Conservation (phyloP, 2,113 vertebrate species). For the Alouatta palliata region DNA sequence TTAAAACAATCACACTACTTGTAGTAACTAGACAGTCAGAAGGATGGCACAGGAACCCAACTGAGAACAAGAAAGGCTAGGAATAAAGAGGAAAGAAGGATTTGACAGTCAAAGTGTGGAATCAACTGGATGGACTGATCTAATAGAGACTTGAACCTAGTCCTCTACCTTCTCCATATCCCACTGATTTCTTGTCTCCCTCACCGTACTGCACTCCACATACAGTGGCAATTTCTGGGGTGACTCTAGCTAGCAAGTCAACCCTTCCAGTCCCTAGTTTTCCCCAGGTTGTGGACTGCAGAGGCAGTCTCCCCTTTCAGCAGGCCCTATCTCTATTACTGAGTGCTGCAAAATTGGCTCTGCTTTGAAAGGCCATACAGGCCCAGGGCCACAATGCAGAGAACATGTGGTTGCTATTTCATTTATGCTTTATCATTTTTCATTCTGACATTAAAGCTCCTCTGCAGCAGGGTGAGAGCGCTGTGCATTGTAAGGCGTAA, state of each 20-base stretch:
- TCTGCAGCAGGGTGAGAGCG: slow-evolving; percentile 82
- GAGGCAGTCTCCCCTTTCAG: background rate
- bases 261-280: background rate
- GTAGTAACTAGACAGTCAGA: background rate
- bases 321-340: background rate
- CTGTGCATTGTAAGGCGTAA: slow-evolving; percentile 92
- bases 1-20: background rate
- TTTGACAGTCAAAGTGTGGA: background rate
- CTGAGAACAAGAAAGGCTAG: background rate
- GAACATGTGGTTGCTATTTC: slow-evolving; percentile 95
- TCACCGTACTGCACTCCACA: no score
- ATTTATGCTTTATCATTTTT: slow-evolving; percentile 95
- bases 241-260: background rate
- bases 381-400: slow-evolving; percentile 83
- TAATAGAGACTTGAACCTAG: accelerated
- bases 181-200: background rate
- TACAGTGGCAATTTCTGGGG: background rate
- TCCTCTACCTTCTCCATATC: background rate
- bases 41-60: background rate
- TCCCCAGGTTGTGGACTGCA: accelerated
- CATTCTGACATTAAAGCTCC: slow-evolving; percentile 91
- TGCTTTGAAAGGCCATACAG: slow-evolving; percentile 76
- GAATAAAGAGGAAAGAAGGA: background rate
- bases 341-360: slow-evolving; percentile 76
- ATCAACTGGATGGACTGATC: background rate